Percentiles rank a stretch among this genome's conserved stretches.
Evolutionary conservation across 2,113 vertebrate genomes (phyloP).

Genomic region (Antigone vipio): DNA sequence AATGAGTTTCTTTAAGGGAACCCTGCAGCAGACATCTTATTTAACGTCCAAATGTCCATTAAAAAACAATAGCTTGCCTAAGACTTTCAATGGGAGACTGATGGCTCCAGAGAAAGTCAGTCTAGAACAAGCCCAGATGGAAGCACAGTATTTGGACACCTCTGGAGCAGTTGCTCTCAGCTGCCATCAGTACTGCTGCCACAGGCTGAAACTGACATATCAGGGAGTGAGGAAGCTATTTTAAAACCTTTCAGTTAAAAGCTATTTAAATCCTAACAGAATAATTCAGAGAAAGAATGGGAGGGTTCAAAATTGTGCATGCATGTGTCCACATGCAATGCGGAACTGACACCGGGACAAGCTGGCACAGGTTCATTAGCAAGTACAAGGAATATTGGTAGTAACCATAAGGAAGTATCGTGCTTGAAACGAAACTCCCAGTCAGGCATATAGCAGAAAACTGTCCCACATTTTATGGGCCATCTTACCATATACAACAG

Average conservation of each 20-base stretch:
- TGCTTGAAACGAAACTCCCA: background rate
- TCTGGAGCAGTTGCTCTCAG: background rate
- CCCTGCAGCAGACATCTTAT: background rate
- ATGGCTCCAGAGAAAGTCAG: background rate
- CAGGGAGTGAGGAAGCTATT: background rate
- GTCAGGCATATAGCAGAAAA: background rate
- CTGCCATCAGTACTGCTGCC: background rate
- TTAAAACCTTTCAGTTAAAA: background rate
- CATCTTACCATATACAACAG: slow-evolving; percentile 91
- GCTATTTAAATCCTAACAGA: background rate
- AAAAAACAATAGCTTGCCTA: background rate
- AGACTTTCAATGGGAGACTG: background rate
- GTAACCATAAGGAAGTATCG: background rate
- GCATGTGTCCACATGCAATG: background rate
- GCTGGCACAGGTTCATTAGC: background rate
- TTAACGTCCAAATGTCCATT: background rate
- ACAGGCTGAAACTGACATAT: background rate
- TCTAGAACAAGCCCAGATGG: background rate
- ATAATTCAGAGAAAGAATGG: background rate
- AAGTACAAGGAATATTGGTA: background rate
- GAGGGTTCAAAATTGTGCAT: background rate
- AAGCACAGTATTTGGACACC: background rate
- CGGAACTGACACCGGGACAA: background rate
- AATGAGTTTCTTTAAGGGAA: background rate
- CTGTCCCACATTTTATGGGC: background rate